These are phyloP conservation scores for Apamea anceps DNA, from an alignment of 2,888 invertebrate species.

Conservation along the genomic window DNA sequence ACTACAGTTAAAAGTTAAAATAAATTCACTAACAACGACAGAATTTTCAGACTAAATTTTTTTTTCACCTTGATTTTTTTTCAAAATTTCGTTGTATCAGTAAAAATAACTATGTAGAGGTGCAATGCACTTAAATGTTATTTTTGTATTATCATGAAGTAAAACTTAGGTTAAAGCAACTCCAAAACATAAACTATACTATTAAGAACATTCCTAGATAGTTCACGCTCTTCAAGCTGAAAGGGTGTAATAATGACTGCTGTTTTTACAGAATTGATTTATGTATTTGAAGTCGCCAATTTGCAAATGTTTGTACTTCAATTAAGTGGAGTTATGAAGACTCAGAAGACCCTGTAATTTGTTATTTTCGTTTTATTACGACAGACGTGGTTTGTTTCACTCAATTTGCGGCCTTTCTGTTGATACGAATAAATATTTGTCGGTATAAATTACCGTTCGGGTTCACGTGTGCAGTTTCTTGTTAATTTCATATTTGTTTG, in stretches of 20 bases:
- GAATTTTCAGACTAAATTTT: background rate
- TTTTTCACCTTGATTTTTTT: background rate
- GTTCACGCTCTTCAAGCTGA: constrained; percentile 50
- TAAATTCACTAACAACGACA: too few relatives aligned
- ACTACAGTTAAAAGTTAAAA: background rate
- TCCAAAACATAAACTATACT: background rate
- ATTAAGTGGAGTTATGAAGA: constrained; percentile 80
- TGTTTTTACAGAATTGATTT: constrained; percentile 76
- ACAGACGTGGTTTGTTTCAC: constrained; percentile 63
- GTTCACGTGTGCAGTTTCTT: constrained; percentile 43
- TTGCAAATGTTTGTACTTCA: constrained; percentile 80
- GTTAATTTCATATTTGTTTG: constrained; percentile 36
- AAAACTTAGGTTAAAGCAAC: background rate
- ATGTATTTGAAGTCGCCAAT: constrained; percentile 78
- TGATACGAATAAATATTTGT: constrained; percentile 63
- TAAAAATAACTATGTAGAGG: background rate
- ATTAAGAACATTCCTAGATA: constrained; percentile 4
- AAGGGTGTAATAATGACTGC: constrained; percentile 46
- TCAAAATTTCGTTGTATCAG: background rate
- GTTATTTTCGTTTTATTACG: constrained; percentile 69
- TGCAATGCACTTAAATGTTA: background rate
- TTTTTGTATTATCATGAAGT: background rate
- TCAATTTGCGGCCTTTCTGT: constrained; percentile 56
- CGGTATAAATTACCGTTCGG: constrained; percentile 43
- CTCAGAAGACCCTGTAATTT: constrained; percentile 71